Evolutionary conservation across 2,797 vertebrate genomes (phyloP).

Genomic region (Anableps anableps): DNA sequence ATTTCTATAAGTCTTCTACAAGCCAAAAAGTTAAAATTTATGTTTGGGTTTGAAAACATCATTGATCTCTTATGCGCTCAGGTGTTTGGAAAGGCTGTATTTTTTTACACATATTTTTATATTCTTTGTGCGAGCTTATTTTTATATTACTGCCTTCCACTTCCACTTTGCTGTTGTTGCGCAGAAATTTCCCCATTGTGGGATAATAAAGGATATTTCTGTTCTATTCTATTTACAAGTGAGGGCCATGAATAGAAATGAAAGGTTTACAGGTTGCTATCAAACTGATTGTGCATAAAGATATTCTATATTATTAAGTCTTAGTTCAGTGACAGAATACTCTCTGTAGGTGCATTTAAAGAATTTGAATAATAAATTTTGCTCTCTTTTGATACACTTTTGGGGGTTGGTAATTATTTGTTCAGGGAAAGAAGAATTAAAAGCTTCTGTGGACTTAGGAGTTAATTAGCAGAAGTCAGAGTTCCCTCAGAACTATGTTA

Average conservation of each 20-base stretch:
- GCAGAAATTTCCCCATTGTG: too few species aligned
- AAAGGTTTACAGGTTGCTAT: neutral
- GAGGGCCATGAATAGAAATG: neutral
- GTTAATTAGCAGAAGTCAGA: constrained; percentile 22
- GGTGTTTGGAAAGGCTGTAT: neutral
- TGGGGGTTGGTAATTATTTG: neutral
- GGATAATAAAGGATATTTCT: too few species aligned
- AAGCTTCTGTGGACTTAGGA: neutral
- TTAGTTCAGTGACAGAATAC: neutral
- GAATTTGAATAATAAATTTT: neutral
- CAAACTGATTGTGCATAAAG: neutral
- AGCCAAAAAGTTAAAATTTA: neutral
- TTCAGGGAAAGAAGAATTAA: neutral
- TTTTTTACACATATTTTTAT: too few species aligned
- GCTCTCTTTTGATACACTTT: constrained; percentile 7
- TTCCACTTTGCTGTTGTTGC: too few species aligned
- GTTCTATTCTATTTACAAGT: too few species aligned
- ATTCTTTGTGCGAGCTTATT: too few species aligned
- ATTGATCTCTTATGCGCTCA: neutral
- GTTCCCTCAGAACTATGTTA: constrained; percentile 14
- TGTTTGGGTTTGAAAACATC: neutral
- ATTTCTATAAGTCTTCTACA: neutral
- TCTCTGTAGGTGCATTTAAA: neutral
- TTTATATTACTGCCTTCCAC: too few species aligned
- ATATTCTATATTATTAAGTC: neutral